Conservation (phyloP, 2,797 vertebrate genomes). For the Tamandua tetradactyla region DNA sequence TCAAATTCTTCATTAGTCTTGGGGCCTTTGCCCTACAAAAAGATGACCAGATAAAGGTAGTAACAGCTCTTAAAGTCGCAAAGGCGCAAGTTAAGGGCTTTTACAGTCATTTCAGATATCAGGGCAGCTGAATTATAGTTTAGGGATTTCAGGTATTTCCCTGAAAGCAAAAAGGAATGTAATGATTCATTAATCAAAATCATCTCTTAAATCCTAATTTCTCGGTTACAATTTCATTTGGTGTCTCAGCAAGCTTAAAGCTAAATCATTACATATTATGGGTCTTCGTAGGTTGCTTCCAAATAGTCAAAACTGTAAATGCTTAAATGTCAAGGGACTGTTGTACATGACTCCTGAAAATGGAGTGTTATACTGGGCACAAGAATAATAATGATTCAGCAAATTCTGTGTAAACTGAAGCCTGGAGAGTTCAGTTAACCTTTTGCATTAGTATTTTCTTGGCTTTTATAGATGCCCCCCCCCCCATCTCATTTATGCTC, state of each 20-base stretch:
- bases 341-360: slow-evolving; percentile 10
- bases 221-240: too few species aligned
- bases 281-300: neutral
- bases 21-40: too few species aligned
- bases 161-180: too few species aligned
- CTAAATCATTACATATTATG: neutral
- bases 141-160: too few species aligned
- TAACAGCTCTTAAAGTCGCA: too few species aligned
- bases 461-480: neutral
- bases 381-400: neutral
- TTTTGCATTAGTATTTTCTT: neutral
- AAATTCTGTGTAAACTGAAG: neutral
- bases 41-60: too few species aligned
- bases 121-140: too few species aligned
- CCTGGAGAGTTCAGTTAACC: neutral
- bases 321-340: neutral
- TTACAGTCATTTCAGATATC: too few species aligned
- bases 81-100: too few species aligned
- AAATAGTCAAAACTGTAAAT: neutral
- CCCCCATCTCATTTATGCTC: neutral
- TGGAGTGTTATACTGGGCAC: neutral
- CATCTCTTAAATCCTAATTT: too few species aligned
- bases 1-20: too few species aligned
- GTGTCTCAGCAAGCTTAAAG: neutral
- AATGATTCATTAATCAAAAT: too few species aligned